Evolutionary conservation across 2,888 invertebrate species (phyloP).

Genomic region (Cryptus viduatorius): DNA sequence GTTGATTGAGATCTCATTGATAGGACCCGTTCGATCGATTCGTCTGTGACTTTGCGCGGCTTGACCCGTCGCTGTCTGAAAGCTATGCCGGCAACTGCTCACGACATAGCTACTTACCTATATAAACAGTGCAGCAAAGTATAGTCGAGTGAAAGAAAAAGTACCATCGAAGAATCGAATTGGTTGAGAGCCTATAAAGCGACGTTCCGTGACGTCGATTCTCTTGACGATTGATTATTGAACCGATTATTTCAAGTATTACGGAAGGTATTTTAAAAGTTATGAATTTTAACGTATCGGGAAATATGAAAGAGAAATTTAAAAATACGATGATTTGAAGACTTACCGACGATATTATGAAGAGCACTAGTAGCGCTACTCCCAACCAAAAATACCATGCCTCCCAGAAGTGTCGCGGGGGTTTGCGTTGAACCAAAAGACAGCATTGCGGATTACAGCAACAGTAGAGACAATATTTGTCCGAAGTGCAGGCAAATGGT

Average conservation of each 20-base stretch:
- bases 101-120: slow-evolving; percentile 79
- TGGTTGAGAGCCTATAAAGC: neutral
- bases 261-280: too few species aligned
- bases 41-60: slow-evolving; percentile 66
- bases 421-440: slow-evolving; percentile 78
- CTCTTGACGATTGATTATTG: neutral
- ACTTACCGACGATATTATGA: slow-evolving; percentile 80
- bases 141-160: neutral
- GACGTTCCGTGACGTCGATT: neutral
- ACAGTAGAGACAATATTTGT: slow-evolving; percentile 80
- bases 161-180: neutral
- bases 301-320: neutral
- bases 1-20: slow-evolving; percentile 81
- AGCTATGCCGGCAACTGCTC: slow-evolving; percentile 77
- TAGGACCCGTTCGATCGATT: slow-evolving; percentile 70
- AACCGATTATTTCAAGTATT: neutral
- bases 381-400: slow-evolving; percentile 83
- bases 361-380: slow-evolving; percentile 78
- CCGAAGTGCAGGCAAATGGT: slow-evolving; percentile 76
- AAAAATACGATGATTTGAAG: slow-evolving; percentile 3
- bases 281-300: neutral
- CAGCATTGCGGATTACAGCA: slow-evolving; percentile 81
- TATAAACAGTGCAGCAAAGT: neutral
- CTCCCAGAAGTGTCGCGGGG: slow-evolving; percentile 81
- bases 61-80: slow-evolving; percentile 74